Evolutionary conservation across 2,113 vertebrate genomes (phyloP), one percentile per base, ranked within the genome.

Genomic region (Solea solea): DNA sequence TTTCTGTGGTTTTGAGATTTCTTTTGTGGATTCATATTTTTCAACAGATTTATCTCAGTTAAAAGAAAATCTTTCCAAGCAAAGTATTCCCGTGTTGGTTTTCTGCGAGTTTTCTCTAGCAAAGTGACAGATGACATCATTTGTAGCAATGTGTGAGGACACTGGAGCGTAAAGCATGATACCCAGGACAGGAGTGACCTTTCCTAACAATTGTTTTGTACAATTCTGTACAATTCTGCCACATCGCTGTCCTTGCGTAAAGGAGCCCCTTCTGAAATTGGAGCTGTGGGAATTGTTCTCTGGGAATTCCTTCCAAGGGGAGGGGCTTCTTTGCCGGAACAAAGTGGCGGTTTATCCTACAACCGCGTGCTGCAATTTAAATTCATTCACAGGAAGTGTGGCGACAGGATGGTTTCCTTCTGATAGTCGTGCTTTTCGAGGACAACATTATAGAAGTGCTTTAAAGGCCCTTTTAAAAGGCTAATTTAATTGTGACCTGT

Each of bases 231-330:
- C n/a, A n/a, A n/a, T n/a, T 75, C 50, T 51, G 59, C 60, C 61
- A 69, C 55, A 16, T 49, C 70, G 72, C 28, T 76, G 58, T 69
- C 59, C 53, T 28, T 69, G 74, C 62, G 83, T 88, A 84, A 90
- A 90, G 69, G 72, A 84, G 75, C 70, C 46, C 63, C 72, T 8
- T 81, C 68, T 72, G 80, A 91, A 91, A 85, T 79, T 83, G 81
- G 81, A 90, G 78, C 77, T 74, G 50, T 80, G 68, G 80, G 81
- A 89, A 86, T 90, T 90, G 80, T 74, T 79, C 60, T n/a, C 62
- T 68, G 61, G 27, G 45, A 48, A 48, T 48, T 48, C 4, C 5
- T 48, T 59, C 49, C 49, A n/a, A 64, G 72, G 73, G 34, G 40
- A 80, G 53, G 56, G 56, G 72, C 50, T 83, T 65, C 59, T 50